A percentile compares a stretch with the other conserved stretches of the same genome.
phyloP scores from a whole-genome alignment of 2,797 vertebrate species.

The Ptychadena robeensis region DNA sequence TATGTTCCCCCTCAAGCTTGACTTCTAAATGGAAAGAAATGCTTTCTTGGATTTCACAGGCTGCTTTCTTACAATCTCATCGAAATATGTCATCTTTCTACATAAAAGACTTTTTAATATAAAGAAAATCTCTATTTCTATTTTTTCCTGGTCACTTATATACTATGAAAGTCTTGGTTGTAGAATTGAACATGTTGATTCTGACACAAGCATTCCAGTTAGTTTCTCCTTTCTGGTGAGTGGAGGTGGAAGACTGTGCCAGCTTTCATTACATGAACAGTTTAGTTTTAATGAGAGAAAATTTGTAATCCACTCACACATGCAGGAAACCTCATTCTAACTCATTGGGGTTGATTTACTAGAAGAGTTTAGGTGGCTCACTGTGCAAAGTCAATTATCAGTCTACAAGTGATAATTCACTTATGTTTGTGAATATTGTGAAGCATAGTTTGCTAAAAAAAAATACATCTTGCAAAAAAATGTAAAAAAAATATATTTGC shows the following conservation, averaged over 20 bases:
- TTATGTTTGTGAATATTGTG: too few relatives aligned
- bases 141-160: neutral
- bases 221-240: neutral
- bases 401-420: too few relatives aligned
- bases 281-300: neutral
- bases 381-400: neutral
- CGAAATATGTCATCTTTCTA: neutral
- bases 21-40: neutral
- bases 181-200: neutral
- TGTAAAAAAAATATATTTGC: too few relatives aligned
- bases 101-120: neutral
- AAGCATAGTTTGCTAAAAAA: too few relatives aligned
- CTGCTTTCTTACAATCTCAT: neutral
- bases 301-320: neutral
- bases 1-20: constrained; percentile 8
- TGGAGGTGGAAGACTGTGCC: neutral
- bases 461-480: too few relatives aligned
- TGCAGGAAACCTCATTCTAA: neutral
- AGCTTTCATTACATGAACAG: neutral
- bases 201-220: neutral
- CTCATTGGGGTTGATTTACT: neutral
- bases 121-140: neutral
- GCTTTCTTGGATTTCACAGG: neutral
- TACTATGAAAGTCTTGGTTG: neutral
- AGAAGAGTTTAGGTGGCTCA: neutral